These are phyloP conservation scores for Hozukius guyotensis DNA, from an alignment of 2,797 vertebrate genomes.

Conservation along the genomic window DNA sequence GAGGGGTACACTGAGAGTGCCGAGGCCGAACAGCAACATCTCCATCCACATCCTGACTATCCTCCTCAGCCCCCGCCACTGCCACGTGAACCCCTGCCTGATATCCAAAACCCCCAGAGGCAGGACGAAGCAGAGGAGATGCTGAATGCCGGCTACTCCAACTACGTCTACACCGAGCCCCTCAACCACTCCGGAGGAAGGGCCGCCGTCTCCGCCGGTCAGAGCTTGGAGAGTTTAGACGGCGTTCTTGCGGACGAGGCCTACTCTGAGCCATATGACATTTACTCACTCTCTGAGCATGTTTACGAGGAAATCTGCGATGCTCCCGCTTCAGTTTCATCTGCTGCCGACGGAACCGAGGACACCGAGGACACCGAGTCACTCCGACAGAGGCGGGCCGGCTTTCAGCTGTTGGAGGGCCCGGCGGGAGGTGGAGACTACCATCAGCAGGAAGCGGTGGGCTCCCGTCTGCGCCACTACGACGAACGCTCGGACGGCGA, in stretches of 20 bases:
- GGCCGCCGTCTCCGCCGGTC: neutral
- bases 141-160: slow-evolving; percentile 88
- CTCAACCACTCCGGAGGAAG: slow-evolving; percentile 79
- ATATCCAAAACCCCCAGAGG: slow-evolving; percentile 83
- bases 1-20: slow-evolving; percentile 93
- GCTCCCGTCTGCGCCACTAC: slow-evolving; percentile 94
- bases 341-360: neutral
- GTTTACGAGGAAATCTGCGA: slow-evolving; percentile 97
- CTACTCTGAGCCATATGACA: slow-evolving; percentile 91
- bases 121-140: slow-evolving; percentile 87
- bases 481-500: slow-evolving; percentile 95
- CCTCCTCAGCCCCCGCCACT: slow-evolving; percentile 86
- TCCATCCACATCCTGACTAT: slow-evolving; percentile 77
- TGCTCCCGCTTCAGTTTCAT: slow-evolving; percentile 37
- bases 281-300: slow-evolving; percentile 91
- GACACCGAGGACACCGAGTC: slow-evolving; percentile 41
- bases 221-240: slow-evolving; percentile 48
- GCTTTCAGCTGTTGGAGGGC: slow-evolving; percentile 84
- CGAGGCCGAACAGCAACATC: slow-evolving; percentile 88
- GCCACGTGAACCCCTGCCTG: slow-evolving; percentile 83
- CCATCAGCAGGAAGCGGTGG: slow-evolving; percentile 92
- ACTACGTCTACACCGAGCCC: slow-evolving; percentile 90
- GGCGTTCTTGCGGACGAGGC: slow-evolving; percentile 81
- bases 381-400: slow-evolving; percentile 71
- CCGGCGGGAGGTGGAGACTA: slow-evolving; percentile 77